Conservation (phyloP, 92 coral and sea anemone genomes). For the Scolanthus callimorphus region DNA sequence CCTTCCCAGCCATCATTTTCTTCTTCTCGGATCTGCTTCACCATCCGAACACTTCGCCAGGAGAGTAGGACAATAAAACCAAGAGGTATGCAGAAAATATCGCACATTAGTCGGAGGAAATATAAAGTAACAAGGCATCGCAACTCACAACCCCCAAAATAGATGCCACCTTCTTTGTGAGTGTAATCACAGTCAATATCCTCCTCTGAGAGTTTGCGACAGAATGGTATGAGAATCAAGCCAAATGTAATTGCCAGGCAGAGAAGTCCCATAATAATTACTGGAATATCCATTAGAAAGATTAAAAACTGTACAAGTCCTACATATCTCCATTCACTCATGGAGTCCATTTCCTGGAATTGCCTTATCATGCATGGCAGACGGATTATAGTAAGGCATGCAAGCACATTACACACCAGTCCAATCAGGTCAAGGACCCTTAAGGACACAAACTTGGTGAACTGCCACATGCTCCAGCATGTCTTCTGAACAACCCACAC, state of each 20-base stretch:
- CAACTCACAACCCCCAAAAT: conserved; percentile 71
- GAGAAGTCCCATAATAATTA: conserved; percentile 66
- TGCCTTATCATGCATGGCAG: conserved; percentile 83
- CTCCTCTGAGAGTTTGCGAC: conserved; percentile 34
- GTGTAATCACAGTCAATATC: conserved; percentile 45
- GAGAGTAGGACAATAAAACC: conserved; percentile 70
- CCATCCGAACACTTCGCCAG: conserved; percentile 75
- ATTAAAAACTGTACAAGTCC: conserved; percentile 76
- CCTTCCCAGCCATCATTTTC: conserved; percentile 56
- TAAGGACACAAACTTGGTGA: conserved; percentile 65
- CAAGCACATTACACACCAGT: conserved; percentile 76
- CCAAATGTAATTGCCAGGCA: conserved; percentile 61
- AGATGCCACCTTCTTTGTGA: conserved; percentile 9
- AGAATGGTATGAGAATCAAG: conserved; percentile 61
- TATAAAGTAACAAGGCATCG: conserved; percentile 53
- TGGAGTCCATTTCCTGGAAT: conserved; percentile 52
- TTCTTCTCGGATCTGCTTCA: conserved; percentile 47
- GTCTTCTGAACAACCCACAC: conserved; percentile 83
- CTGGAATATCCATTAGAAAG: conserved; percentile 83
- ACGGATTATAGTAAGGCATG: conserved; percentile 82
- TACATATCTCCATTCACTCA: conserved; percentile 67
- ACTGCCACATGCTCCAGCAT: conserved; percentile 90
- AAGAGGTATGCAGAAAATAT: conserved; percentile 79
- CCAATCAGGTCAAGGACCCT: conserved; percentile 82
- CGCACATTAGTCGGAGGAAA: conserved; percentile 80